Evolutionary conservation across 2,113 vertebrate genomes (phyloP), one percentile per base, ranked within the genome.

Genomic region (Chrysemys picta): DNA sequence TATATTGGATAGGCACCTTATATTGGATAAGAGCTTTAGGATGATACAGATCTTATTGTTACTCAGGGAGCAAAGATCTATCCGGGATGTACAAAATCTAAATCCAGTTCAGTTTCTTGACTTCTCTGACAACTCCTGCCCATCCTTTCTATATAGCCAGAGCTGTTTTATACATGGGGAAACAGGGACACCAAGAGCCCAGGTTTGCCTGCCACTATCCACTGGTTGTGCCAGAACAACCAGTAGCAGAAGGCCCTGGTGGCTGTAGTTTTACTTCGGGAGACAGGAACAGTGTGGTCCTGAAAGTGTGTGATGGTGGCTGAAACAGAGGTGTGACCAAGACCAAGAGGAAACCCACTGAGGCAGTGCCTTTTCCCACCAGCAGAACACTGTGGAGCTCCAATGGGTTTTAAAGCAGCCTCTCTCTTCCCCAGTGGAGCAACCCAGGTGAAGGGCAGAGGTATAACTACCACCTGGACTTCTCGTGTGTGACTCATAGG

Each of bases 151-250:
- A 17, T 90, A 65, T 45, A 5, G 27, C 84, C 50, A 7, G 65
- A 3, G 38, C 57, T 54, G 45, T 10, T 87, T 22, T 85, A 50
- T 84, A 27, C 53, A 79, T 59, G 84, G 35, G 62, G 62, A 78
- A 49, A 31, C 0, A 1, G 80, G 87, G 84, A 65, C 90, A 78
- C 31, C 6, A 79, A 92, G 65, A 81, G 35, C 94, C 95, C 94
- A 96, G 90, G 52, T 92, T 84, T 92, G 5, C 80, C 62, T 97
- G 97, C 96, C 97, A 96, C 52, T 95, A 87, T 94, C 84, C 91
- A 94, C 94, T 91, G 91, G 76, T 90, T 96, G 69, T 95, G 94
- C 96, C 96, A 97, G 95, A 93, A 85, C 82, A 97, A 97, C 93
- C 93, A 94, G 87, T 94, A 93, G 96, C 96, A 94, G 82, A 94